Conservation (phyloP, 1,140 invertebrate species). For the Ctenoplectra terminalis region DNA sequence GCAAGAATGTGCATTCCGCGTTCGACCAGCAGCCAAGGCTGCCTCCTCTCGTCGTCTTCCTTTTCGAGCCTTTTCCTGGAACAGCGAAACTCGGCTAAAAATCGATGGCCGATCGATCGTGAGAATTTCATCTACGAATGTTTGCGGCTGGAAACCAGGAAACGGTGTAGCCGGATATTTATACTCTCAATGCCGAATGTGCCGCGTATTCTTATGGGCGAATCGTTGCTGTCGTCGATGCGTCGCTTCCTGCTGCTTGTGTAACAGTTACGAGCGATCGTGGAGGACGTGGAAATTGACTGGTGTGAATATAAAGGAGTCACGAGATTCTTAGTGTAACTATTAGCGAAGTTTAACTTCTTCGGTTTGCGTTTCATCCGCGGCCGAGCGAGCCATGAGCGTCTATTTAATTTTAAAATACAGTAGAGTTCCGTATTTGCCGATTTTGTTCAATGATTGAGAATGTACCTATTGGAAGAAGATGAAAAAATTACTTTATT, state of each 20-base stretch:
- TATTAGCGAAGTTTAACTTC: too few species aligned
- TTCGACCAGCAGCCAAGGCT: neutral
- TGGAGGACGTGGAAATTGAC: conserved; percentile 15
- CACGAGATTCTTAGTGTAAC: neutral
- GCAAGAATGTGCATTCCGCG: conserved; percentile 30
- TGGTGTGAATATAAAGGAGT: conserved; percentile 32
- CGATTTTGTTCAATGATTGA: too few species aligned
- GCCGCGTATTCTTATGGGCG: conserved; percentile 26
- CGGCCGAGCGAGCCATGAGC: too few species aligned
- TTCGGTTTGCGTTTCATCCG: too few species aligned
- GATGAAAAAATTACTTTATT: too few species aligned
- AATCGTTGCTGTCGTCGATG: conserved; percentile 15
- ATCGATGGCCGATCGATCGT: neutral
- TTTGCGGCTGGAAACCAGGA: neutral
- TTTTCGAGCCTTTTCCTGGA: neutral
- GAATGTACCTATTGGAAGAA: too few species aligned
- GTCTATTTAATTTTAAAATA: too few species aligned
- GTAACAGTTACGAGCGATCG: conserved; percentile 39
- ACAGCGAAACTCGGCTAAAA: neutral
- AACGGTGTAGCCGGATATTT: conserved; percentile 32
- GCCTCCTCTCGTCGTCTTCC: neutral
- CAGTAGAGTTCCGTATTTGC: too few species aligned
- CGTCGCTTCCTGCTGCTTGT: conserved; percentile 47
- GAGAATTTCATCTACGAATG: neutral
- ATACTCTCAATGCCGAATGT: conserved; percentile 47